Evolutionary conservation across 1,140 invertebrate genomes (phyloP), one percentile per base, ranked within the genome.

Genomic region (Delia radicum): DNA sequence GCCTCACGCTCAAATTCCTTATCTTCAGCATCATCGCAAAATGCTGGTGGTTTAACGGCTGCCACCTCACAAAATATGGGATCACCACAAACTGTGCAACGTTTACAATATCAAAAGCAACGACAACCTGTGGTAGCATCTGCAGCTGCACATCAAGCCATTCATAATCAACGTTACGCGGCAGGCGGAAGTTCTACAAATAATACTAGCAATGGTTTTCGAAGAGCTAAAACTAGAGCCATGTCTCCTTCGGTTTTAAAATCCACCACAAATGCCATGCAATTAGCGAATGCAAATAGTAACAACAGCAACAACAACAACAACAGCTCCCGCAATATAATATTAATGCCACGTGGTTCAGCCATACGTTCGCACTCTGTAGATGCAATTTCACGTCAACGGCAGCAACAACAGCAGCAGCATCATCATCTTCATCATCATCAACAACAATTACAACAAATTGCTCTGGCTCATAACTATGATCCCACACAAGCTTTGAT

Each of bases 321-420:
- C 27, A 63, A 48, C 21, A 42, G 31, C n/a, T 28, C 71, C n/a
- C 75, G 75, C 26, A 72, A 29, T 12, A 2, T 62, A 6, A 27
- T 71, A 13, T 18, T 74, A 15, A 67, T 65, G 48, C 73, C 55
- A 31, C 69, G 29, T 48, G 74, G 67, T 28, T 26, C 67, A 21
- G 80, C 77, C 15, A 46, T 83, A 24, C 81, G 83, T 24, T 85
- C 83, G 15, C 83, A 85, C 75, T 85, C 83, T 5, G 83, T 85
- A 29, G 83, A 85, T 65, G 83, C 83, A 65, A 82, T 85, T 65
- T 80, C 80, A 28, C 80, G 81, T 29, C 81, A 83, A 62, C 81
- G 82, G 21, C 48, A 55, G 2, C 48, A 55, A 18, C 48, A 55
- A 5, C 31, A 29, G 4, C 63, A 29, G 10, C 48, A 55, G 8